Conservation (phyloP, 2,113 vertebrate species). For the Vombatus ursinus region DNA sequence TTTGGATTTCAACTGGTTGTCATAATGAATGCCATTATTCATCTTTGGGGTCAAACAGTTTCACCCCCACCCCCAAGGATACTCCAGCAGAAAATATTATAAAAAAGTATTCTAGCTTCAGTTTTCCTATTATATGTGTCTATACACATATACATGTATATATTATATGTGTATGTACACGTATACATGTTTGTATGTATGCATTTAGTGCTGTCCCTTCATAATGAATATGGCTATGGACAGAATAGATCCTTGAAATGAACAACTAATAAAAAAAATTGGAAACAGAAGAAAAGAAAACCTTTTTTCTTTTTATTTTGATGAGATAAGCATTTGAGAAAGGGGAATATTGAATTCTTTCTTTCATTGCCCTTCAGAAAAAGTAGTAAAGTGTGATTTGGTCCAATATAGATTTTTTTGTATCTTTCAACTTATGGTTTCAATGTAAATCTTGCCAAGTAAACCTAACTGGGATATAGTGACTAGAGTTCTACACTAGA, state of each 20-base stretch:
- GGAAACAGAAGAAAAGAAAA: constrained; percentile 39
- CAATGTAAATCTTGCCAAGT: background rate
- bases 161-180: no score
- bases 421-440: background rate
- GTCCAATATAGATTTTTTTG: background rate
- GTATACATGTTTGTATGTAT: no score
- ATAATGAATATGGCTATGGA: constrained; percentile 13
- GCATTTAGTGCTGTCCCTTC: background rate
- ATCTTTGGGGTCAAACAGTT: constrained; percentile 54
- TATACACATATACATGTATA: no score
- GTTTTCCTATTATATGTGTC: background rate
- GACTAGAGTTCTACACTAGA: background rate
- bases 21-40: constrained; percentile 68
- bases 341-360: constrained; percentile 6
- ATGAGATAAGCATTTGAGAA: constrained; percentile 54
- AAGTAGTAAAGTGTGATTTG: background rate
- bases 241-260: constrained; percentile 54
- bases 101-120: constrained; percentile 63
- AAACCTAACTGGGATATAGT: background rate
- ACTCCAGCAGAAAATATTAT: constrained; percentile 25
- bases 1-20: constrained; percentile 56
- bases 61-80: constrained; percentile 38
- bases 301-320: constrained; percentile 15
- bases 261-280: constrained; percentile 47
- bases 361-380: constrained; percentile 22